Evolutionary conservation across 2,797 vertebrate genomes (phyloP), one percentile per base, ranked within the genome.

Genomic region (Heliangelus exortis): DNA sequence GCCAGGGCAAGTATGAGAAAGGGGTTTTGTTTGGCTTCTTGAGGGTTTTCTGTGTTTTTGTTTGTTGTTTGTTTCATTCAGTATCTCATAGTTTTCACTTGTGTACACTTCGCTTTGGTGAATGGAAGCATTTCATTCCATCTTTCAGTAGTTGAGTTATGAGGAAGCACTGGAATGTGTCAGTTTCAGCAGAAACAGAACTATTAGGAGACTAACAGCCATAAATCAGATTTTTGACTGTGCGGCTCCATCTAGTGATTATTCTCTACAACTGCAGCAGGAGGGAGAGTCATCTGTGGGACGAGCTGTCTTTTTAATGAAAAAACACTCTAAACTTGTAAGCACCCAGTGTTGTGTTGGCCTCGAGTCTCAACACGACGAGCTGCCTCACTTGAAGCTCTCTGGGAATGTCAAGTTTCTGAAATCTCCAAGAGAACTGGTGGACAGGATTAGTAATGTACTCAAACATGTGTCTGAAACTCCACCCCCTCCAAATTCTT

Each of bases 201-300:
- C 33, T 21, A 7, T 4, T 4, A 21, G 10, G 14, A 69, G 21
- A 10, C 29, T 34, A 15, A 29, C 2, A 1, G 50, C 63, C 79
- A 83, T 96, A 97, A 97, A 96, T 97, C 96, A 96, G 87, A 95
- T 96, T 95, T 90, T 83, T 92, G 91, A 80, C 91, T 51, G 22
- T 76, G 84, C 85, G 69, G 90, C 94, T 82, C 97, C 97, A 97
- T 96, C 97, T 95, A 87, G 96, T 90, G 97, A 72, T 33, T 16
- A 3, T 53, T 85, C 15, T 61, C 8, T 59, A 50, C 43, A 93
- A 93, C 67, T 89, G 75, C 87, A 77, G 58, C 21, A 34, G 55
- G 21, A 81, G 34, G 10, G 33, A 21, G 34, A 23, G 18, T 10
- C 33, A 0, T 51, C 12, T 23, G 31, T 1, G 36, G 8, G 5